A percentile compares a stretch with the other conserved stretches of the same genome.
phyloP scores from a whole-genome alignment of 2,888 invertebrate genomes.

The Ramazzottius varieornatus region DNA sequence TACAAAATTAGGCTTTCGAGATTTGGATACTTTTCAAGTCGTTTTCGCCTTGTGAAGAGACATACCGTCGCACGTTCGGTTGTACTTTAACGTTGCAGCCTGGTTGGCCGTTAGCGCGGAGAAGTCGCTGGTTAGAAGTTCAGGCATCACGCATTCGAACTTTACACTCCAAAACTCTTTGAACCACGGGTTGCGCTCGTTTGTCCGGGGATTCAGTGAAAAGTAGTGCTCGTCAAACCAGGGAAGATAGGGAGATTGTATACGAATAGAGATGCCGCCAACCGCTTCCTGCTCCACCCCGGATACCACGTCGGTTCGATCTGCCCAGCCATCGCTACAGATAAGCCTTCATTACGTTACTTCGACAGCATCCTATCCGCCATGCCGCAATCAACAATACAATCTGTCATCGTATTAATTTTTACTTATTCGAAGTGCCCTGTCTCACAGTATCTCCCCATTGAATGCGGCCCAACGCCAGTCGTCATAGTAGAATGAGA shows the following conservation, averaged over 20 bases:
- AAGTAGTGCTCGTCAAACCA: slow-evolving; percentile 41
- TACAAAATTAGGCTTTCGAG: too few relatives aligned
- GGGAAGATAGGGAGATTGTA: slow-evolving; percentile 40
- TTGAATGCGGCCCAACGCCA: too few relatives aligned
- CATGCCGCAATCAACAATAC: too few relatives aligned
- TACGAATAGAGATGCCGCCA: slow-evolving; percentile 43
- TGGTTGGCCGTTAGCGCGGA: neutral
- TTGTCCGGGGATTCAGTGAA: slow-evolving; percentile 34
- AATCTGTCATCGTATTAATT: too few relatives aligned
- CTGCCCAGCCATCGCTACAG: slow-evolving; percentile 46
- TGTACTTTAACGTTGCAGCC: slow-evolving; percentile 8
- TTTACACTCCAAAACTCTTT: slow-evolving; percentile 46
- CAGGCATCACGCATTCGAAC: slow-evolving; percentile 33
- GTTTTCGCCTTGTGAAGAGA: too few relatives aligned
- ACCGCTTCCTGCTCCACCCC: slow-evolving; percentile 37
- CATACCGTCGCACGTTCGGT: slow-evolving; percentile 10
- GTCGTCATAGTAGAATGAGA: too few relatives aligned
- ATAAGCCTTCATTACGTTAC: neutral
- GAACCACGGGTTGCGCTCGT: slow-evolving; percentile 43
- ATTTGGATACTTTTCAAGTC: too few relatives aligned
- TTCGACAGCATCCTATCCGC: too few relatives aligned
- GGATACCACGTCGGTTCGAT: slow-evolving; percentile 41
- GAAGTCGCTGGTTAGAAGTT: neutral
- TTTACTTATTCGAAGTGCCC: too few relatives aligned
- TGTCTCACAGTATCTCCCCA: too few relatives aligned